phyloP scores from a whole-genome alignment of 2,888 invertebrate species.

The Dermolepida albohirtum region DNA sequence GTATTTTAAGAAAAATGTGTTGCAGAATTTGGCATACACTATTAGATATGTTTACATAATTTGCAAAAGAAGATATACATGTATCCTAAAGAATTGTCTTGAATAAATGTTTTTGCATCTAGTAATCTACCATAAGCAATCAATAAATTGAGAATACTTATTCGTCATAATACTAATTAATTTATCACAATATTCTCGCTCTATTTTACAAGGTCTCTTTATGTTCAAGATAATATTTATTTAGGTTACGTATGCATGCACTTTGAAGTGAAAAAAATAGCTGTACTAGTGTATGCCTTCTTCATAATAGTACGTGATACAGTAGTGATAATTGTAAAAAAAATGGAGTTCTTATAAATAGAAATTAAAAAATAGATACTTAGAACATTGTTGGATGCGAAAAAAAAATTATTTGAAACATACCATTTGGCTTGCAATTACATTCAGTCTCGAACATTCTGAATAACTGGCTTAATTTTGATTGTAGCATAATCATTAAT shows the following conservation, averaged over 20 bases:
- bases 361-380: slow-evolving; percentile 5
- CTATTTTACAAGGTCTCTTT: no score
- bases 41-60: slow-evolving; percentile 3
- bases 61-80: not conserved
- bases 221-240: no score
- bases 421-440: slow-evolving; percentile 41
- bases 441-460: slow-evolving; percentile 35
- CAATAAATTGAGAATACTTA: no score
- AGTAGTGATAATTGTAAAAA: no score
- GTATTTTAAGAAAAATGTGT: slow-evolving; percentile 21
- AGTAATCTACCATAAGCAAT: no score
- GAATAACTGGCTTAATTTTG: slow-evolving; percentile 15
- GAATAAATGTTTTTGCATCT: no score
- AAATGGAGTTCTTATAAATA: not conserved
- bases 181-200: no score
- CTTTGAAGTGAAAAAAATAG: no score
- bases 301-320: no score
- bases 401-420: slow-evolving; percentile 26
- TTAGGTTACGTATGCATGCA: no score
- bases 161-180: no score
- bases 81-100: not conserved
- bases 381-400: not conserved
- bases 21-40: slow-evolving; percentile 5
- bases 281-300: no score
- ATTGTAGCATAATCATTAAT: not conserved